phyloP scores from a whole-genome alignment of 2,113 vertebrate genomes.

The Gorsachius goisagi region DNA sequence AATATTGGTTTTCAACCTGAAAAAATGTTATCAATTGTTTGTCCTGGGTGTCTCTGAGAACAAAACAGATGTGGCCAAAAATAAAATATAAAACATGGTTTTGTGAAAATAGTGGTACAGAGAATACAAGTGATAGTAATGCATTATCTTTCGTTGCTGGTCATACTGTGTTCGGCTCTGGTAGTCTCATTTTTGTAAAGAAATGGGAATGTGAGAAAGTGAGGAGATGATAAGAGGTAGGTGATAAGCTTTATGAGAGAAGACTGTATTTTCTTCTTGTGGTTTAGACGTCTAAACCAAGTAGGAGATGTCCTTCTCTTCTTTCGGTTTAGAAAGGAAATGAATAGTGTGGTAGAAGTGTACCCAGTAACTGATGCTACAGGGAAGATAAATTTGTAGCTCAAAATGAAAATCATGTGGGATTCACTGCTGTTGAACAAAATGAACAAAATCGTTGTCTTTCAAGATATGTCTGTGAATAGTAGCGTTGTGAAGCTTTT shows the following conservation, averaged over 20 bases:
- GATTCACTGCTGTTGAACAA: not conserved
- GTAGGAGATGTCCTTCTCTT: not conserved
- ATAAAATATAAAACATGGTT: not conserved
- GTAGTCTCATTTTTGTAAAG: not conserved
- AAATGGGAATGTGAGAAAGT: not conserved
- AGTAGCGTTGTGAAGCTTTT: not conserved
- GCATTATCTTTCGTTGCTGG: not conserved
- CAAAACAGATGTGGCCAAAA: not conserved
- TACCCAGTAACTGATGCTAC: not conserved
- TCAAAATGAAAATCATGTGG: not conserved
- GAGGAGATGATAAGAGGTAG: not conserved
- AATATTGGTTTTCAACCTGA: not conserved
- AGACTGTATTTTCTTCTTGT: not conserved
- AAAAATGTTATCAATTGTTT: not conserved
- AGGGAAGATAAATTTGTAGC: not conserved
- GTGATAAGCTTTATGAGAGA: not conserved
- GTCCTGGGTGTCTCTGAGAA: not conserved
- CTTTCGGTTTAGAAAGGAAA: not conserved
- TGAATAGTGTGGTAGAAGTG: not conserved
- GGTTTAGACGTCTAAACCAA: not conserved
- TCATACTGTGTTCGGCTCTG: not conserved
- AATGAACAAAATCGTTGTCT: not conserved
- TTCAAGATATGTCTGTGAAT: not conserved
- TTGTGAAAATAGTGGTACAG: not conserved
- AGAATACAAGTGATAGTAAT: not conserved